Evolutionary conservation across 1,140 invertebrate species (phyloP), one percentile per base, ranked within the genome.

Genomic region (Pogonomyrmex californicus): DNA sequence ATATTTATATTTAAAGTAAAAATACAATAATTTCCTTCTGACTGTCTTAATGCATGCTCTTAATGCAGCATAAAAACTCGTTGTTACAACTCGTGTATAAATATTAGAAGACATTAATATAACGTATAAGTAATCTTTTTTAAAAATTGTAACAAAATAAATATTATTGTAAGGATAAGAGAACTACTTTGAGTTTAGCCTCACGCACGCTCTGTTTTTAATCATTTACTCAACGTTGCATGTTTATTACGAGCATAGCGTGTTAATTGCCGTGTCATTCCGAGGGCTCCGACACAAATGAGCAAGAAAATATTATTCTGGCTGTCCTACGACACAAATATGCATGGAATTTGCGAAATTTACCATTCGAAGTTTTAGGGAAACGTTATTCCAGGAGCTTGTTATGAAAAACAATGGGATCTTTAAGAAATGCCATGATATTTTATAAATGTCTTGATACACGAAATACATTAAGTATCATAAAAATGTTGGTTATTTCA

Each of bases 391-490:
- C 56, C 49, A 23, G 17, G 73, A 88, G 58, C 38, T 56, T 36
- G 44, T 14, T 76, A 38, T 56, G 58, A 88, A 88, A 86, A 89
- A n/a, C 66, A 41, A 36, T 14, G 33, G 44, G 9, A 54, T 54
- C 47, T 33, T 12, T 60, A 76, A 76, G 54, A 71, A 23, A 38
- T 38, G 38, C 17, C 14, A 3, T 33, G 10, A 7, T 17, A 9
- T 17, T 60, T 44, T 83, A 47, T 17, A 41, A 62, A 88, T 58
- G 51, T 58, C 54, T 51, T 38, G 17, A 85, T 58, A 47, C 82
- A 86, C 87, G 88, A 90, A 90, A 82, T 38, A 58, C 54, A 87
- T 63, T 83, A 63, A 41, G 70, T 47, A 76, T 58, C 54, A 76
- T 30, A 65, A 47, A 89, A 82, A 83, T 60, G 41, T 81, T 70